Evolutionary conservation across 1,140 invertebrate species (phyloP).

Genomic region (Drosophila dunni): DNA sequence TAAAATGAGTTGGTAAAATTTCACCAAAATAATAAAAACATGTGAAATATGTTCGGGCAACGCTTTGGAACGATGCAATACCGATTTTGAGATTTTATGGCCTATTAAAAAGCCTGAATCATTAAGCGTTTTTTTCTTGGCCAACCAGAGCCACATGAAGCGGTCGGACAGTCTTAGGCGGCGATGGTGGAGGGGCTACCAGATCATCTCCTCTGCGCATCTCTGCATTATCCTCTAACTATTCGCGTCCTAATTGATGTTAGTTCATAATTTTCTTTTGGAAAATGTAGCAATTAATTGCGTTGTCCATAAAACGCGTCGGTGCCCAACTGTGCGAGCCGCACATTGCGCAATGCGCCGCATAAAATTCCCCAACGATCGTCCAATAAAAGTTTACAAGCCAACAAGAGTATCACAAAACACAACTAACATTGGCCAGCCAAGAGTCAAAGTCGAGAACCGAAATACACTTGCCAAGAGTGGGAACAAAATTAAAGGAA

Average conservation of each 20-base stretch:
- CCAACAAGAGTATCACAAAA: constrained; percentile 53
- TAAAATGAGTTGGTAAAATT: constrained; percentile 59
- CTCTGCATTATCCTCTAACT: constrained; percentile 20
- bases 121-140: constrained; percentile 70
- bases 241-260: constrained; percentile 78
- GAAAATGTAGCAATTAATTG: constrained; percentile 83
- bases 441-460: background rate
- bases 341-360: constrained; percentile 75
- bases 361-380: constrained; percentile 47
- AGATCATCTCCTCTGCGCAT: background rate
- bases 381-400: constrained; percentile 82
- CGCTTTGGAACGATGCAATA: constrained; percentile 64
- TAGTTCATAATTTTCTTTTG: constrained; percentile 83
- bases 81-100: constrained; percentile 79
- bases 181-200: background rate
- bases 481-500: too few relatives aligned
- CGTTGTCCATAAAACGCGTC: constrained; percentile 80
- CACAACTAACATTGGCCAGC: constrained; percentile 8
- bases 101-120: constrained; percentile 82
- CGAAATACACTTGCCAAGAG: background rate
- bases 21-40: constrained; percentile 80
- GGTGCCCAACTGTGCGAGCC: constrained; percentile 76
- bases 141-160: constrained; percentile 28
- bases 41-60: constrained; percentile 78
- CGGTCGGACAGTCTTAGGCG: background rate